These are phyloP conservation scores for Rhadinocentrus ornatus DNA, from an alignment of 2,797 vertebrate species.

Conservation along the genomic window DNA sequence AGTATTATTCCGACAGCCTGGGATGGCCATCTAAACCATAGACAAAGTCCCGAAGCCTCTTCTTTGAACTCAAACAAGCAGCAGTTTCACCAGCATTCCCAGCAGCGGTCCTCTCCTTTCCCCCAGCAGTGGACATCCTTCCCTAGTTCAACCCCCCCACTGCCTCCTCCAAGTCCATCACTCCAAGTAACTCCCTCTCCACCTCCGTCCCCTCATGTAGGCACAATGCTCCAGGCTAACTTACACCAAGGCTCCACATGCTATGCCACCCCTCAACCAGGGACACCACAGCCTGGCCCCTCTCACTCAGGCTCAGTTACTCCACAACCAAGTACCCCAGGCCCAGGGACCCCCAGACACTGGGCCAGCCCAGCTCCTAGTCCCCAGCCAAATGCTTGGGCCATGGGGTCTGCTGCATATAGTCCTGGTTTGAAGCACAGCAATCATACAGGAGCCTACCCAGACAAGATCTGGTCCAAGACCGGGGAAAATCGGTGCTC, in stretches of 20 bases:
- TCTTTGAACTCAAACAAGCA: conserved; percentile 74
- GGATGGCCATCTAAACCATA: conserved; percentile 77
- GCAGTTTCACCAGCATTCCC: conserved; percentile 77
- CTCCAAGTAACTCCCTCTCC: conserved; percentile 71
- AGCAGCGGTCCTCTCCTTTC: conserved; percentile 68
- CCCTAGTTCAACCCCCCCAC: conserved; percentile 68
- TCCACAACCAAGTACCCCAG: conserved; percentile 57
- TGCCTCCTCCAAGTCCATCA: conserved; percentile 72
- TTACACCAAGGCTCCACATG: conserved; percentile 55
- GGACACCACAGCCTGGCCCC: conserved; percentile 64
- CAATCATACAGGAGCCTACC: conserved; percentile 78
- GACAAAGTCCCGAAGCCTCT: conserved; percentile 60
- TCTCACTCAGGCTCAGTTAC: conserved; percentile 64
- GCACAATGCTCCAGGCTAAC: conserved; percentile 51
- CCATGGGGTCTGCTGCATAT: conserved; percentile 77
- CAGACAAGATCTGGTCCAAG: conserved; percentile 91
- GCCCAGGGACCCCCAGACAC: conserved; percentile 67
- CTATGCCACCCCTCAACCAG: conserved; percentile 45
- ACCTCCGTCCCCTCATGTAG: conserved; percentile 71
- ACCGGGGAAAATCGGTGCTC: conserved; percentile 86
- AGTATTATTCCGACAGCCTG: conserved; percentile 81
- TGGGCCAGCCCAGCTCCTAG: conserved; percentile 79
- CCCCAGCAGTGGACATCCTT: conserved; percentile 87
- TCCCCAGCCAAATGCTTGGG: conserved; percentile 87
- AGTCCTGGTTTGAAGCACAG: conserved; percentile 77